Percentiles rank a stretch among this genome's conserved stretches.
Conservation (phyloP, 2,888 invertebrate species). For the Liopterus haemorrhoidalis region DNA sequence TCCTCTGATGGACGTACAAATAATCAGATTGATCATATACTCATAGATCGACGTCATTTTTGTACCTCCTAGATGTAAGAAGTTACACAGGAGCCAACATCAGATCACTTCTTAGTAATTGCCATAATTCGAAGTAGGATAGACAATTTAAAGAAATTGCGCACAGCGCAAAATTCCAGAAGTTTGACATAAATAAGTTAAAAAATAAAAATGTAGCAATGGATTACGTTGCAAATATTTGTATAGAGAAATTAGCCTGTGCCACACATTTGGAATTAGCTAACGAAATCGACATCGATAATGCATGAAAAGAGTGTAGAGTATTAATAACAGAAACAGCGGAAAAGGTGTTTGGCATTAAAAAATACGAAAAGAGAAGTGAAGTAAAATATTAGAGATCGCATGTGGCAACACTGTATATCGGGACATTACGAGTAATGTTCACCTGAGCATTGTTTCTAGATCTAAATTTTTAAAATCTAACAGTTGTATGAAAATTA, state of each 20-base stretch:
- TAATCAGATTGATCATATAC: slow-evolving; percentile 18
- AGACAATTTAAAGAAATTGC: neutral
- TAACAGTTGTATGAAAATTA: too few species aligned
- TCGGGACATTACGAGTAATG: too few species aligned
- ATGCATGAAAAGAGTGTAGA: neutral
- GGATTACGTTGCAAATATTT: too few species aligned
- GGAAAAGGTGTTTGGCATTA: neutral
- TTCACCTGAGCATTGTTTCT: too few species aligned
- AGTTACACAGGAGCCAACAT: slow-evolving; percentile 13
- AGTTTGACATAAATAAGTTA: neutral
- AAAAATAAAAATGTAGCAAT: neutral
- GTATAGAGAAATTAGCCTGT: too few species aligned
- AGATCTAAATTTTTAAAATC: too few species aligned
- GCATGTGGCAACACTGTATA: too few species aligned
- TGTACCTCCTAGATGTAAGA: slow-evolving; percentile 12
- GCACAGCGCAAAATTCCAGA: neutral
- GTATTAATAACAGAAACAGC: neutral
- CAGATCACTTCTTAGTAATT: slow-evolving; percentile 17
- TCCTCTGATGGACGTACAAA: slow-evolving; percentile 7
- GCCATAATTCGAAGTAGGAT: neutral
- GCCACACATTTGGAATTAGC: too few species aligned
- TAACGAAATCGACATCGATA: neutral
- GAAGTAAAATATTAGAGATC: too few species aligned
- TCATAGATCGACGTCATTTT: slow-evolving; percentile 13
- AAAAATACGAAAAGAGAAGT: neutral